phyloP scores from a whole-genome alignment of 1,140 invertebrate genomes.

The Stegodyphus mimosarum region DNA sequence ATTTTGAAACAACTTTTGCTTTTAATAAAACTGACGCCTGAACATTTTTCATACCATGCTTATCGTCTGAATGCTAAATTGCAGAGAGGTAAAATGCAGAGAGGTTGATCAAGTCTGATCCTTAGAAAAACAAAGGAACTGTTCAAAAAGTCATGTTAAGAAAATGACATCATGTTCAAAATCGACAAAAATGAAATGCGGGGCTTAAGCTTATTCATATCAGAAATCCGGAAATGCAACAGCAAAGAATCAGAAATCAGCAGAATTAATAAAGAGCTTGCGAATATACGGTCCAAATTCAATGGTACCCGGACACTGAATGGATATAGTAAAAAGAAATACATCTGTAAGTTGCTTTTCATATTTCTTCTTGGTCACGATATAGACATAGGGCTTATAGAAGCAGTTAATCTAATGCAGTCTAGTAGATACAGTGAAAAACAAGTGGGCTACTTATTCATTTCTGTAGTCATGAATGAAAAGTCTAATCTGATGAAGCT shows the following conservation, averaged over 20 bases:
- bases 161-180: no score
- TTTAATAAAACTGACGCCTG: no score
- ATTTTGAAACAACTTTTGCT: no score
- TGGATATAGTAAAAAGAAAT: conserved; percentile 99
- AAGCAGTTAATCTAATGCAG: conserved; percentile 98
- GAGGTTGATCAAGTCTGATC: no score
- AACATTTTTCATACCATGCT: no score
- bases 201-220: conserved; percentile 99
- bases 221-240: conserved; percentile 99
- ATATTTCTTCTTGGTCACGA: conserved; percentile 99
- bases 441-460: conserved; percentile 82
- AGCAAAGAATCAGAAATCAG: conserved; percentile 99
- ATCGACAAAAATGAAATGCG: conserved; percentile 93
- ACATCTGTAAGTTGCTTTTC: conserved; percentile 99
- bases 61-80: no score
- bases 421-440: conserved; percentile 99
- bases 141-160: no score
- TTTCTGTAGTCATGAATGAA: conserved; percentile 91
- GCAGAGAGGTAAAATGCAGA: no score
- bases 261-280: conserved; percentile 99
- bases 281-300: conserved; percentile 99
- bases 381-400: conserved; percentile 99
- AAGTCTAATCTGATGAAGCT: conserved; percentile 99
- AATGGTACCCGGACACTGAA: conserved; percentile 99
- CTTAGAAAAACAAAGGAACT: no score